phyloP scores from a whole-genome alignment of 2,797 vertebrate genomes.

The Picus viridis region DNA sequence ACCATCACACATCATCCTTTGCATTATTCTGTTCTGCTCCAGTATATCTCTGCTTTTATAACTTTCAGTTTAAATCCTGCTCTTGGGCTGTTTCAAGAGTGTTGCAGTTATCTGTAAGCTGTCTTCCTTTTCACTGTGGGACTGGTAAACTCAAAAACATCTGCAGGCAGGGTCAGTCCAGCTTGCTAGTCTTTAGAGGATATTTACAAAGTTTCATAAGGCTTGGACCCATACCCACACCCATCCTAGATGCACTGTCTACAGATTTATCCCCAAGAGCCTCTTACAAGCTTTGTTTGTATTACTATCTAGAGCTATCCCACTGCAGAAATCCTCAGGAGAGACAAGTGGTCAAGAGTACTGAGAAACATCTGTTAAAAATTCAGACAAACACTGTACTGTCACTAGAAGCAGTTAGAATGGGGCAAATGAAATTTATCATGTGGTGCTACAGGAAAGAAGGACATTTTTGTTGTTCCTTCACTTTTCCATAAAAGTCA shows the following conservation, averaged over 20 bases:
- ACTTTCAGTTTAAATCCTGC: not conserved
- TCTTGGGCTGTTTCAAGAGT: not conserved
- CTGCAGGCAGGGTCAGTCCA: conserved; percentile 67
- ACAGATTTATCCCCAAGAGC: conserved; percentile 61
- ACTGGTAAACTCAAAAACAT: conserved; percentile 70
- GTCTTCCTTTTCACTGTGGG: conserved; percentile 1
- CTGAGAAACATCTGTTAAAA: conserved; percentile 72
- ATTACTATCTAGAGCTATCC: conserved; percentile 69
- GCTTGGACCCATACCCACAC: conserved; percentile 72
- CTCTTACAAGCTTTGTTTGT: conserved; percentile 57
- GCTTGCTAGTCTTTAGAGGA: conserved; percentile 60
- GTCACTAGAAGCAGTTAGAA: conserved; percentile 54
- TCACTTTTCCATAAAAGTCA: conserved; percentile 20
- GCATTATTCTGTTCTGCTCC: conserved; percentile 9
- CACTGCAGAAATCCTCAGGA: conserved; percentile 69
- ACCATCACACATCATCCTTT: conserved; percentile 1
- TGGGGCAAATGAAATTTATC: not conserved
- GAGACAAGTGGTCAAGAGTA: conserved; percentile 66
- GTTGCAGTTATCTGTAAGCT: conserved; percentile 36
- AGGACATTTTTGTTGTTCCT: not conserved
- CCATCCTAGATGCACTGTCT: conserved; percentile 59
- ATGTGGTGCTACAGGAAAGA: conserved; percentile 5
- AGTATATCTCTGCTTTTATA: not conserved
- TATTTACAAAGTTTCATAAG: conserved; percentile 72
- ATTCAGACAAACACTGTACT: conserved; percentile 60